Evolutionary conservation across 1,140 invertebrate species (phyloP).

Genomic region (Drosophila persimilis): DNA sequence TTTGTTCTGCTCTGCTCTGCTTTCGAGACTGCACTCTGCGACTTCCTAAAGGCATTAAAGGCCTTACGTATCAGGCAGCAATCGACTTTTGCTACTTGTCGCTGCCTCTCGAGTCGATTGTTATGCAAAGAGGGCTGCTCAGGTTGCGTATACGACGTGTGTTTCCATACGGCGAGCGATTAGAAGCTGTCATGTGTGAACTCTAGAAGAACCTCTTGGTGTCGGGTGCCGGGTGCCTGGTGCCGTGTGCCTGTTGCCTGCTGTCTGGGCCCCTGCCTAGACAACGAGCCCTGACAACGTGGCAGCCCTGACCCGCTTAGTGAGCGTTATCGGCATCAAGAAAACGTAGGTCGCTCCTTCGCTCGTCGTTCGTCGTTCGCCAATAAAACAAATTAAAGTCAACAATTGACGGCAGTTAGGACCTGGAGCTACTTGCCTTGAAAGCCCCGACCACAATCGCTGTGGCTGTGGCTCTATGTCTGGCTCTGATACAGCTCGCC

Average conservation of each 20-base stretch:
- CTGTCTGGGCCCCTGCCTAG: background rate
- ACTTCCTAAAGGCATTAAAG: constrained; percentile 81
- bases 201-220: constrained; percentile 19
- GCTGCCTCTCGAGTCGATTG: constrained; percentile 56
- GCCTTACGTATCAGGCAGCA: constrained; percentile 2
- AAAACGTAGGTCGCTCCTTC: constrained; percentile 21
- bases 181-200: constrained; percentile 40
- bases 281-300: constrained; percentile 37
- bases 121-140: constrained; percentile 63
- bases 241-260: too few relatives aligned
- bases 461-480: background rate
- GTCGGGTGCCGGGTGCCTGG: too few relatives aligned
- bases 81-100: constrained; percentile 56
- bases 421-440: constrained; percentile 80
- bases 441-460: constrained; percentile 42
- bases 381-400: constrained; percentile 81
- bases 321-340: constrained; percentile 70
- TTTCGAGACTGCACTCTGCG: constrained; percentile 32
- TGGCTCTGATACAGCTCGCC: constrained; percentile 19
- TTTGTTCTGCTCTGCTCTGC: constrained; percentile 22
- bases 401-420: constrained; percentile 76
- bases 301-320: constrained; percentile 74
- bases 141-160: constrained; percentile 78
- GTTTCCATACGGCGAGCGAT: constrained; percentile 46
- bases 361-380: constrained; percentile 47